Evolutionary conservation across 2,797 vertebrate species (phyloP), one percentile per base, ranked within the genome.

Genomic region (Discoglossus pictus): DNA sequence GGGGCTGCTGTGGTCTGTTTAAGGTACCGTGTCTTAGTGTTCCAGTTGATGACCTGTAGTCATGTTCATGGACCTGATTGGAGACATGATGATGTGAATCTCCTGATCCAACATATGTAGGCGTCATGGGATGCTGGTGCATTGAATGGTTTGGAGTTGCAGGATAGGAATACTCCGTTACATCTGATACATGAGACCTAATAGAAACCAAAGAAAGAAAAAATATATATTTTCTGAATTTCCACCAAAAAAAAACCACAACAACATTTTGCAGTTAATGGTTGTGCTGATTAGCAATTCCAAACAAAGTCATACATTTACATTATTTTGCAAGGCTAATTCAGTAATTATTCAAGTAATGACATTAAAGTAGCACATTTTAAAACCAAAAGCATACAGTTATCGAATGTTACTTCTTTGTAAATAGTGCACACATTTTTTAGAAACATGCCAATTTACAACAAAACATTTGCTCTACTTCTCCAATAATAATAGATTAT

Each of bases 1-100:
- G 96, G 1, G 93, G 93, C 36, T 99, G 94, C 80, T 97, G 94
- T 31, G 91, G 79, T 52, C 96, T 94, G 31, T 93, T 95, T 72
- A 97, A 84, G 11, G 93, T 93, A 74, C 91, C 90, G 0, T 94
- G 91, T 69, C 93, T 90, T 2, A 83, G 85, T 6, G 91, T 87
- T 43, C 84, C 76, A 17, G 92, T 90, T 6, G 87, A 78, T 6
- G 89, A 86, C 69, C 93, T 89, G 79, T 82, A 87, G 25, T 98
- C 94, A 0, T 92, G 93, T 52, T 98, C 95, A 1, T 89, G 79
- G 38, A 80, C 87, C 17, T 92, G 91, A 44, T 80, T 76, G 25
- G 79, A 59, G 68, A 88, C 58, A 7, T 86, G 89, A 13, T 82
- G 81, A 0, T 79, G 74, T 0, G 68, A 76, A 1, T 90, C 87